phyloP scores from a whole-genome alignment of 2,113 vertebrate genomes.

The Chaenogobius annularis region DNA sequence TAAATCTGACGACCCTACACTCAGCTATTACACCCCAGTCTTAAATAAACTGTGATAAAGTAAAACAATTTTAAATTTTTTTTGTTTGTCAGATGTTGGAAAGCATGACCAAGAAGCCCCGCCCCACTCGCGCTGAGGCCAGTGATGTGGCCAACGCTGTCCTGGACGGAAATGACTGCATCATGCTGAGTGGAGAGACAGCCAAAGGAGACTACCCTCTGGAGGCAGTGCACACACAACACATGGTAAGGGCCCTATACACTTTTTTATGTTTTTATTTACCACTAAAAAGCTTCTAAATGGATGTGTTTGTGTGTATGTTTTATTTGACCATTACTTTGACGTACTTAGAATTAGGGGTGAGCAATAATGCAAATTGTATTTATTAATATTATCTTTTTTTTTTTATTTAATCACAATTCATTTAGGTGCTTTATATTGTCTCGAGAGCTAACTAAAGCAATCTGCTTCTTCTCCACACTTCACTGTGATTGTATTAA shows the following conservation, averaged over 20 bases:
- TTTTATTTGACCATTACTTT: no score
- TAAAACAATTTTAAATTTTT: neutral
- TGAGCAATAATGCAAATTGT: neutral
- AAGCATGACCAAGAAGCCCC: conserved; percentile 99
- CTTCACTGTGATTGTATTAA: no score
- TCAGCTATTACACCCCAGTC: neutral
- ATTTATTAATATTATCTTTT: neutral
- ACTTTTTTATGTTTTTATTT: neutral
- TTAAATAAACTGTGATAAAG: neutral
- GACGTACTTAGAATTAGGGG: neutral
- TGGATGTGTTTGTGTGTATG: no score
- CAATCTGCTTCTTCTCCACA: no score
- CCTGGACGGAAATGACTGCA: conserved; percentile 94
- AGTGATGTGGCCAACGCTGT: conserved; percentile 96
- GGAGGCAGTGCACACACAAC: conserved; percentile 92
- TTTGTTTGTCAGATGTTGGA: conserved; percentile 87
- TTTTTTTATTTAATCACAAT: neutral
- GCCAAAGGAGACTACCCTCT: conserved; percentile 98
- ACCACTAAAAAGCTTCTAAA: neutral
- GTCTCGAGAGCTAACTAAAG: neutral
- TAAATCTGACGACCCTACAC: no score
- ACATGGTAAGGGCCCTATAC: conserved; percentile 77
- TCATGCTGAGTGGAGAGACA: conserved; percentile 97
- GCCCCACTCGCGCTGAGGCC: conserved; percentile 93
- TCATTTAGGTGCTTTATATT: neutral